phyloP scores from a whole-genome alignment of 2,797 vertebrate species.

The Capromys pilorides region DNA sequence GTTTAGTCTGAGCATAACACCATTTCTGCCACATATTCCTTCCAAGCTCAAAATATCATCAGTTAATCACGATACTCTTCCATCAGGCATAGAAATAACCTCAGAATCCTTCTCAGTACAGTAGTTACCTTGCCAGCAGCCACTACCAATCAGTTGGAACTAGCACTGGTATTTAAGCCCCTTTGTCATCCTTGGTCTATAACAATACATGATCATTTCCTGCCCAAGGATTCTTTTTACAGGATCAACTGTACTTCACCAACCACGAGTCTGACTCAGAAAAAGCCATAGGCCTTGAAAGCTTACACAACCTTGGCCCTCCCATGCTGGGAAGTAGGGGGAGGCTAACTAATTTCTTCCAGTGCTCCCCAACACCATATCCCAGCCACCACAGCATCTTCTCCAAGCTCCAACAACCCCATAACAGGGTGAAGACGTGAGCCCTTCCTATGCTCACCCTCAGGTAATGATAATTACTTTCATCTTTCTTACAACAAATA shows the following conservation, averaged over 20 bases:
- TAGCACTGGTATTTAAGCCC: background rate
- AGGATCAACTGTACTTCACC: background rate
- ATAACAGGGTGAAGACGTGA: background rate
- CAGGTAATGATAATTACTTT: background rate
- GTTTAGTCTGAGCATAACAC: background rate
- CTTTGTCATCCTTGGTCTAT: background rate
- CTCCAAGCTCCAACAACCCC: background rate
- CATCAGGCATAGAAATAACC: background rate
- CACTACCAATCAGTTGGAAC: background rate
- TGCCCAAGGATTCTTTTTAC: background rate
- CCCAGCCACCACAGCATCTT: too few species aligned
- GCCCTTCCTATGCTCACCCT: background rate
- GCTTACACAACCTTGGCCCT: background rate
- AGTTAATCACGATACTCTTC: background rate
- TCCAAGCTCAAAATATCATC: background rate
- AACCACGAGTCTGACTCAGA: background rate
- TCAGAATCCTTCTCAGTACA: conserved; percentile 1
- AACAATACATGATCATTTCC: background rate
- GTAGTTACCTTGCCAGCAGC: background rate
- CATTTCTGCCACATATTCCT: background rate
- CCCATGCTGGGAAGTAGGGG: background rate
- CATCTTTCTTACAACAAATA: background rate
- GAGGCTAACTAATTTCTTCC: background rate
- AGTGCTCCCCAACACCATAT: background rate
- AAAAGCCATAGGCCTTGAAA: background rate